A percentile compares a stretch with the other conserved stretches of the same genome.
These are phyloP conservation scores for Pteropus alecto DNA, from an alignment of 2,113 vertebrate species.

Conservation along the genomic window DNA sequence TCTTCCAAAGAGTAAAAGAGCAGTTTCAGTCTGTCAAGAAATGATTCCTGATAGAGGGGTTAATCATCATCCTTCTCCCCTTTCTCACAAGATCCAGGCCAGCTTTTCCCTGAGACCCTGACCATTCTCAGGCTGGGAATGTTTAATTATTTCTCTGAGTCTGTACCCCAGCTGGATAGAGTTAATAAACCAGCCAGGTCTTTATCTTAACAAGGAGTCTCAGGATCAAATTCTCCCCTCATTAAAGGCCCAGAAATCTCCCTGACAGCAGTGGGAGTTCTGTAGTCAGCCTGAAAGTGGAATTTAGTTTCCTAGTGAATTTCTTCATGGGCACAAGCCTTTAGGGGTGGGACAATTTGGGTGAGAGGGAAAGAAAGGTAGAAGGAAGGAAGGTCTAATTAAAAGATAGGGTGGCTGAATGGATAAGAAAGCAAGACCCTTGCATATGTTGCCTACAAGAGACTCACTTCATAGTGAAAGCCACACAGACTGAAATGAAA, in stretches of 20 bases:
- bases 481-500: too few relatives aligned
- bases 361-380: neutral
- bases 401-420: too few relatives aligned
- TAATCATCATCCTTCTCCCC: too few relatives aligned
- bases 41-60: neutral
- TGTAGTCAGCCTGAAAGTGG: neutral
- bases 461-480: too few relatives aligned
- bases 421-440: too few relatives aligned
- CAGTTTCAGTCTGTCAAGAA: neutral
- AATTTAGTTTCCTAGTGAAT: constrained; percentile 25
- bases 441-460: too few relatives aligned
- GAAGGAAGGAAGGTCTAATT: rapidly evolving
- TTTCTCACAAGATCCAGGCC: constrained; percentile 28
- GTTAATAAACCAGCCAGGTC: constrained; percentile 68
- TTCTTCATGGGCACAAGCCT: neutral
- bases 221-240: constrained; percentile 68
- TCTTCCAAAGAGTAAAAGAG: neutral
- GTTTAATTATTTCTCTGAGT: constrained; percentile 63
- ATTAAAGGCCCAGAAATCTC: constrained; percentile 61
- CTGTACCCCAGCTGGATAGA: constrained; percentile 65
- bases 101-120: constrained; percentile 55
- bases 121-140: constrained; percentile 1
- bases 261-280: constrained; percentile 44
- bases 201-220: constrained; percentile 73
- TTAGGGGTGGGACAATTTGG: neutral